Evolutionary conservation across 1,140 invertebrate genomes (phyloP).

Genomic region (Drosophila sp.): DNA sequence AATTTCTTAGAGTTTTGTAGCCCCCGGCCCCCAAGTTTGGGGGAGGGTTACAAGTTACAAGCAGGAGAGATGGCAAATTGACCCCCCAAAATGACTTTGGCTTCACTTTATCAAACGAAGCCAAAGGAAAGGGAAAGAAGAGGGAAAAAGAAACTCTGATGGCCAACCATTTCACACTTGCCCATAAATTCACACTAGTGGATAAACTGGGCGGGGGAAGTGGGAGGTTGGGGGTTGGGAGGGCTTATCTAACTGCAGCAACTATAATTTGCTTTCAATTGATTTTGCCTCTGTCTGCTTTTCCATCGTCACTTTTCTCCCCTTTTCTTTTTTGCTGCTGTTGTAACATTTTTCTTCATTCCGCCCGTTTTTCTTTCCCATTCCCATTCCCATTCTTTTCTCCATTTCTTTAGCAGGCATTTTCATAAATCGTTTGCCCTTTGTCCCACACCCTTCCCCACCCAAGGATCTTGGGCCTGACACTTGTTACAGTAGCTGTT

Average conservation of each 20-base stretch:
- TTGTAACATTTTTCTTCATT: conserved; percentile 74
- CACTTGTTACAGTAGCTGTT: conserved; percentile 66
- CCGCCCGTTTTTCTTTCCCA: conserved; percentile 12
- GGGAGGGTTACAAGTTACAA: too few species aligned
- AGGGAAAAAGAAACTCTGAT: conserved; percentile 11
- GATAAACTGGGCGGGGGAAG: conserved; percentile 4
- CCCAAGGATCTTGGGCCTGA: conserved; percentile 29
- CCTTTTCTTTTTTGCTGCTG: conserved; percentile 23
- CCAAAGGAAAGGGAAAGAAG: conserved; percentile 1
- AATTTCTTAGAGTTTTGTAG: conserved; percentile 46
- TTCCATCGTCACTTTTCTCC: conserved; percentile 6
- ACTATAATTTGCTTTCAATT: conserved; percentile 82
- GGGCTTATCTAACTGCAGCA: conserved; percentile 76
- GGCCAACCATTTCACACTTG: conserved; percentile 47
- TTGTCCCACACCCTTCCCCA: conserved; percentile 27
- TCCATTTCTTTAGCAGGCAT: conserved; percentile 42
- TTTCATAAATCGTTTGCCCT: conserved; percentile 72
- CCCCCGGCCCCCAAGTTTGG: background rate
- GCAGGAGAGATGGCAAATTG: conserved; percentile 40
- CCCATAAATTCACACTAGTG: conserved; percentile 10
- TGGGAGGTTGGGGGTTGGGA: background rate
- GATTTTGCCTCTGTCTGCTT: conserved; percentile 51
- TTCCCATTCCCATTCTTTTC: conserved; percentile 28
- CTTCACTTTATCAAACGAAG: conserved; percentile 29
- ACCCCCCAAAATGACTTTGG: conserved; percentile 35